A percentile compares a stretch with the other conserved stretches of the same genome.
These are phyloP conservation scores for Sturmia bella DNA, from an alignment of 2,888 invertebrate genomes.

Conservation along the genomic window DNA sequence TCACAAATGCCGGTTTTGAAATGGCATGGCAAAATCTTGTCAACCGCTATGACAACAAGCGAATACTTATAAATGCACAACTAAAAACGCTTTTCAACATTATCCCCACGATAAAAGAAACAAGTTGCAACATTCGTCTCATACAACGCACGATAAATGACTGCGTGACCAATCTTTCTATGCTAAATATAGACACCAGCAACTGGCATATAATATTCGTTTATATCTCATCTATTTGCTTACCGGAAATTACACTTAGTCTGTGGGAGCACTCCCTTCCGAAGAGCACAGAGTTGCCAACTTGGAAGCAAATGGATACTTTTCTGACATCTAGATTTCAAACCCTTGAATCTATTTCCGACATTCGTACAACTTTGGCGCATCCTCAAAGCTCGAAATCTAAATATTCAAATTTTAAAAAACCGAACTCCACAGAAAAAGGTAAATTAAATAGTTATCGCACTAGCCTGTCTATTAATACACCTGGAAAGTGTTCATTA, in stretches of 20 bases:
- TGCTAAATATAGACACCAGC: too few relatives aligned
- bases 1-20: too few relatives aligned
- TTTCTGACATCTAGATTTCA: slow-evolving; percentile 20
- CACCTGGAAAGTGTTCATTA: neutral
- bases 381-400: neutral
- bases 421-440: neutral
- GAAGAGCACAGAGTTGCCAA: slow-evolving; percentile 4
- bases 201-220: too few relatives aligned
- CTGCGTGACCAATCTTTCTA: too few relatives aligned
- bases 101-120: neutral
- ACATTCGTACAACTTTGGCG: slow-evolving; percentile 2
- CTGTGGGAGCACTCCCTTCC: too few relatives aligned
- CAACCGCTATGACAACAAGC: too few relatives aligned
- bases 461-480: neutral
- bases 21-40: too few relatives aligned
- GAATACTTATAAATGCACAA: too few relatives aligned
- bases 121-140: neutral
- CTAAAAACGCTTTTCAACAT: slow-evolving; percentile 12
- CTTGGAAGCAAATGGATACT: slow-evolving; percentile 20
- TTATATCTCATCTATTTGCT: too few relatives aligned
- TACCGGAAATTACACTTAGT: too few relatives aligned
- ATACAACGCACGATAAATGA: slow-evolving; percentile 2
- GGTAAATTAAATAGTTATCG: slow-evolving; percentile 7
- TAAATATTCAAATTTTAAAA: neutral
- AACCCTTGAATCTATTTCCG: slow-evolving; percentile 5